phyloP scores from a whole-genome alignment of 2,888 invertebrate genomes.

The Acholoe squamosa region DNA sequence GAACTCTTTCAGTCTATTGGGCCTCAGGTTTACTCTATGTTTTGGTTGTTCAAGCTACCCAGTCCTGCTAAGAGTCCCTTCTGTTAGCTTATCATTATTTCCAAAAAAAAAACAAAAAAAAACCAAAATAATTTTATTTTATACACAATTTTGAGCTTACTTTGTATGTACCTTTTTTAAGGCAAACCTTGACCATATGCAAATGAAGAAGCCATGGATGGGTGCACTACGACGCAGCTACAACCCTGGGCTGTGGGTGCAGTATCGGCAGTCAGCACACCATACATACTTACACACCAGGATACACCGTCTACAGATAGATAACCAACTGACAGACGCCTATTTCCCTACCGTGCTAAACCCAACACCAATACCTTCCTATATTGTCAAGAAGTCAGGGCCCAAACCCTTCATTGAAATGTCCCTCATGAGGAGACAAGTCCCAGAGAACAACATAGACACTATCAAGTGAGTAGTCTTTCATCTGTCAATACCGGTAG shows the following conservation, averaged over 20 bases:
- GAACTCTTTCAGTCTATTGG: too few relatives aligned
- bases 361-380: conserved; percentile 85
- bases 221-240: conserved; percentile 90
- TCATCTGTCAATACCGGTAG: background rate
- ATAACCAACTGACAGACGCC: conserved; percentile 90
- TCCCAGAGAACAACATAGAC: conserved; percentile 81
- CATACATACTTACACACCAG: conserved; percentile 88
- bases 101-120: too few relatives aligned
- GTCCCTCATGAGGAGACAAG: conserved; percentile 79
- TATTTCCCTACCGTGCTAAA: conserved; percentile 88
- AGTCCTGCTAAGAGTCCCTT: too few relatives aligned
- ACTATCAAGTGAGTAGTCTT: conserved; percentile 80
- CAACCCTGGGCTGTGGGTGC: conserved; percentile 90
- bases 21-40: too few relatives aligned
- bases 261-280: conserved; percentile 88
- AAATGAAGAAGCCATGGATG: conserved; percentile 93
- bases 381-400: conserved; percentile 84
- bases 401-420: conserved; percentile 86
- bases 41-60: too few relatives aligned
- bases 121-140: too few relatives aligned
- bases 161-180: conserved; percentile 77
- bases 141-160: background rate
- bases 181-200: conserved; percentile 92
- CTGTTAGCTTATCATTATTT: too few relatives aligned
- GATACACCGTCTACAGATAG: conserved; percentile 88